phyloP scores from a whole-genome alignment of 2,888 invertebrate species.

The Lepidochrysops patricia region DNA sequence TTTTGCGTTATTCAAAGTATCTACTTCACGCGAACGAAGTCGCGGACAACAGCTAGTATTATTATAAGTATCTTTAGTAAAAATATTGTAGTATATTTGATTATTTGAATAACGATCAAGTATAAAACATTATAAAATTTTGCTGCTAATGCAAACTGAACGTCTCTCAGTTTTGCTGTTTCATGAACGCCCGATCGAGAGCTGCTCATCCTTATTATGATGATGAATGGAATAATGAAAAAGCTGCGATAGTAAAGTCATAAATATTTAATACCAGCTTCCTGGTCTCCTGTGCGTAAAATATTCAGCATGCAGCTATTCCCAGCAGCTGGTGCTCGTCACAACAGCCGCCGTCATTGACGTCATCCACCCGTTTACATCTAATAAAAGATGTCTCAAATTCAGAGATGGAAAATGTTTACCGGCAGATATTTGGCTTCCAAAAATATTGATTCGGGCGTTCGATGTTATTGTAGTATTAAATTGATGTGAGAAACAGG shows the following conservation, averaged over 20 bases:
- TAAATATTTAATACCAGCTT: slow-evolving; percentile 1
- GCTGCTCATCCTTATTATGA: not conserved
- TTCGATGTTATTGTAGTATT: not conserved
- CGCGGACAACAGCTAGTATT: no score
- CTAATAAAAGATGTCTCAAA: slow-evolving; percentile 12
- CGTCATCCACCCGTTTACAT: slow-evolving; percentile 5
- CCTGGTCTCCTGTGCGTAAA: not conserved
- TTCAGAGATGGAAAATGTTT: slow-evolving; percentile 8
- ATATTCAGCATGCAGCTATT: slow-evolving; percentile 9
- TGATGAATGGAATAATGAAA: slow-evolving; percentile 1
- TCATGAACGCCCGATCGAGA: not conserved
- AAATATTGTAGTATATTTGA: no score
- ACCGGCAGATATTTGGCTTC: not conserved
- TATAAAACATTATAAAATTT: no score
- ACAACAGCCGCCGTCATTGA: not conserved
- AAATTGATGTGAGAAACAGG: not conserved
- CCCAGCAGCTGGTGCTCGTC: slow-evolving; percentile 4
- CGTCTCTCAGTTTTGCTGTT: not conserved
- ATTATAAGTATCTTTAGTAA: no score
- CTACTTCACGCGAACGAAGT: no score
- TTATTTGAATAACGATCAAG: no score
- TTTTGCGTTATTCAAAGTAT: no score
- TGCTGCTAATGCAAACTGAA: not conserved
- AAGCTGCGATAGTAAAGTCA: not conserved
- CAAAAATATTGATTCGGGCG: not conserved